Conservation (phyloP, 2,113 vertebrate species). For the Stomatorhinus ivindoensis region DNA sequence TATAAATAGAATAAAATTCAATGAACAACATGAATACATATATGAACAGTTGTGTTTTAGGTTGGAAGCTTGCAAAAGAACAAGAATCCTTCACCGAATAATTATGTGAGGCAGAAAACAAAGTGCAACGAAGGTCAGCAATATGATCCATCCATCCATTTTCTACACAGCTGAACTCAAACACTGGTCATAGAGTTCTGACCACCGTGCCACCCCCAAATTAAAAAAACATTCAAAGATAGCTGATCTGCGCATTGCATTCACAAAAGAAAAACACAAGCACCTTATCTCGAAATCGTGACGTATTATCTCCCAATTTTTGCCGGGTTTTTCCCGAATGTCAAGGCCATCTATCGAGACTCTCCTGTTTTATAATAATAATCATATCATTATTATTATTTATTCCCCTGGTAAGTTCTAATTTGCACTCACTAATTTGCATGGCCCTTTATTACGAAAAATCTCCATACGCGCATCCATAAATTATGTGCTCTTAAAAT, state of each 20-base stretch:
- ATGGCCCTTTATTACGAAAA: neutral
- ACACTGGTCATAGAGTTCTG: neutral
- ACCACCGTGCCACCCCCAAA: neutral
- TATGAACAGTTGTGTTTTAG: neutral
- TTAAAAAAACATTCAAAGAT: no score
- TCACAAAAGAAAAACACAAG: no score
- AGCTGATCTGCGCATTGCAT: no score
- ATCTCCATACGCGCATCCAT: neutral
- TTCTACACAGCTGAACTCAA: neutral
- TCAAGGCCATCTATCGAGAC: neutral
- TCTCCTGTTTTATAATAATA: neutral
- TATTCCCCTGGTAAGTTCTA: neutral
- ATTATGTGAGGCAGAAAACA: neutral
- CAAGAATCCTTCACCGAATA: neutral
- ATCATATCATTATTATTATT: neutral
- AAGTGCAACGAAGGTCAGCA: neutral
- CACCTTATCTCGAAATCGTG: no score
- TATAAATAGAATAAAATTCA: neutral
- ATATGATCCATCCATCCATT: neutral
- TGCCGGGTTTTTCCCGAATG: neutral
- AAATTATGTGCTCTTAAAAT: no score
- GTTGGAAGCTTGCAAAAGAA: neutral
- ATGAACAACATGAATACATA: neutral
- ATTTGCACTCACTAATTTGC: neutral
- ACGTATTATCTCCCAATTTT: neutral